phyloP scores from a whole-genome alignment of 2,113 vertebrate genomes.

The Genyomyrus donnyi region DNA sequence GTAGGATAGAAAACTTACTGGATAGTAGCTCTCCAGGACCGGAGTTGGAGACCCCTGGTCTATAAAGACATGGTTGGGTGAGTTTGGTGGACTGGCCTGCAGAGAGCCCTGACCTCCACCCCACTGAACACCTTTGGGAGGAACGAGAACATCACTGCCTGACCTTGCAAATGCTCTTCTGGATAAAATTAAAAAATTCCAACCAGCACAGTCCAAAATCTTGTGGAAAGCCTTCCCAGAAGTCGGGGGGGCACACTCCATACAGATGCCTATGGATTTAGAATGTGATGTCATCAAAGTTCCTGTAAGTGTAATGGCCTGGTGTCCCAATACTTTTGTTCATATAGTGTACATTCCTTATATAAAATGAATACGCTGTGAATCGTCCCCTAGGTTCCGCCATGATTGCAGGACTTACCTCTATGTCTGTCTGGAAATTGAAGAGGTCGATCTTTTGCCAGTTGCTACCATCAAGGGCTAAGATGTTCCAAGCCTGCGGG shows the following conservation, averaged over 20 bases:
- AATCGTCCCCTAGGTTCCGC: neutral
- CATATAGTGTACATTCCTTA: neutral
- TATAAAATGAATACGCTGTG: neutral
- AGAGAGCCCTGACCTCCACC: too few relatives aligned
- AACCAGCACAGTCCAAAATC: too few relatives aligned
- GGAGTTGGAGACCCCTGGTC: neutral
- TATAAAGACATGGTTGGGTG: neutral
- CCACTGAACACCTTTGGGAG: too few relatives aligned
- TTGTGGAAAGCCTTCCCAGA: too few relatives aligned
- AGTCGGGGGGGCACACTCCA: neutral
- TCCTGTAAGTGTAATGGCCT: neutral
- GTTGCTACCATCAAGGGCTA: constrained; percentile 92
- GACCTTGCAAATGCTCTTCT: too few relatives aligned
- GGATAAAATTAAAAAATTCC: too few relatives aligned
- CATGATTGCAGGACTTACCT: constrained; percentile 56
- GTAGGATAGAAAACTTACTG: too few relatives aligned
- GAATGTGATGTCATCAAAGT: neutral
- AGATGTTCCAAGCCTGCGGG: constrained; percentile 83
- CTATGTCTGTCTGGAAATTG: constrained; percentile 94
- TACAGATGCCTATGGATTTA: neutral
- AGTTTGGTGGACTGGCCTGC: neutral
- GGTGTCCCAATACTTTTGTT: neutral
- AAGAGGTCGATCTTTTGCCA: constrained; percentile 96
- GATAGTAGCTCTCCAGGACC: too few relatives aligned
- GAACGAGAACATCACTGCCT: too few relatives aligned